A percentile compares a stretch with the other conserved stretches of the same genome.
Conservation (phyloP, 2,888 invertebrate genomes). For the Morinoia aosen region DNA sequence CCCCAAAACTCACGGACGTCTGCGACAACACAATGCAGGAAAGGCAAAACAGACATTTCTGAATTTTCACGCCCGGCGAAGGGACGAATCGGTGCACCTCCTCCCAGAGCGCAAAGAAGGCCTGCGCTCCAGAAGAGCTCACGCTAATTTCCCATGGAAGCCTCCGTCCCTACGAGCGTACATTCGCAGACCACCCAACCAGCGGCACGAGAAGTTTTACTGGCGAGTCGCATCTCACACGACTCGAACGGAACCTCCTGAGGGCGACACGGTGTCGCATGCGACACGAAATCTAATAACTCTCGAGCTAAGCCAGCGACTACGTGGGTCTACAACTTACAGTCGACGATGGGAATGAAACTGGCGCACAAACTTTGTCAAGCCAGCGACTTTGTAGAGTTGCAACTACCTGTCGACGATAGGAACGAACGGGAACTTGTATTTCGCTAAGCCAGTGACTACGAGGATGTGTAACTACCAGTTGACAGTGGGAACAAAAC, state of each 20-base stretch:
- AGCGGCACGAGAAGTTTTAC: neutral
- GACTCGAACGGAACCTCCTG: neutral
- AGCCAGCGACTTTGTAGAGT: too few relatives aligned
- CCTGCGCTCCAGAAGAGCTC: neutral
- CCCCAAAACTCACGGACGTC: neutral
- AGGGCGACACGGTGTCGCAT: neutral
- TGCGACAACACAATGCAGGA: neutral
- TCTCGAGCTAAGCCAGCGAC: neutral
- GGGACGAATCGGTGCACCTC: neutral
- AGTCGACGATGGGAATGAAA: neutral
- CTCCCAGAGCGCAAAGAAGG: neutral
- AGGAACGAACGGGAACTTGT: too few relatives aligned
- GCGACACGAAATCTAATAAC: neutral
- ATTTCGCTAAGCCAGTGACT: neutral
- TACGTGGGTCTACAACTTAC: neutral
- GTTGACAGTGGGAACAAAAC: neutral
- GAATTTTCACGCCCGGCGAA: neutral
- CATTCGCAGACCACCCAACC: slow-evolving; percentile 26
- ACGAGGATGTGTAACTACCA: neutral
- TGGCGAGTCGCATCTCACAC: neutral
- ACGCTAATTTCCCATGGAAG: slow-evolving; percentile 37
- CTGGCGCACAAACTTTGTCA: neutral
- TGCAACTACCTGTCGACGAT: too few relatives aligned
- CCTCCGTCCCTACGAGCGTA: neutral
- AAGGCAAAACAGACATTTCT: neutral